phyloP scores from a whole-genome alignment of 2,797 vertebrate genomes.

The Enteromius thamalakanensis region DNA sequence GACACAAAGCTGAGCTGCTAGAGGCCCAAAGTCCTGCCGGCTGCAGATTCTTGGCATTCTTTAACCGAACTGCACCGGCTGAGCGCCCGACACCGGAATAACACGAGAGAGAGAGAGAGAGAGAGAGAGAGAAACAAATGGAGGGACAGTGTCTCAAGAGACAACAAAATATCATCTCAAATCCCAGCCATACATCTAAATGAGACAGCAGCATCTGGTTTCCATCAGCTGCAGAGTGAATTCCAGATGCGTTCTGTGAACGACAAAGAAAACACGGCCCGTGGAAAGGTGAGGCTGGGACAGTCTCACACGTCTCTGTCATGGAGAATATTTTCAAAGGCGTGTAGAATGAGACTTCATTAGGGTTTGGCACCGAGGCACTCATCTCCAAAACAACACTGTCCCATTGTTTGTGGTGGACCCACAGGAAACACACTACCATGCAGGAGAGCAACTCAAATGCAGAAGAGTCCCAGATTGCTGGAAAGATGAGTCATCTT shows the following conservation, averaged over 20 bases:
- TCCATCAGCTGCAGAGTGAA: constrained; percentile 31
- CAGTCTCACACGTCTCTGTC: constrained; percentile 1
- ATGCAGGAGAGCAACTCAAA: background rate
- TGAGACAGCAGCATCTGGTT: constrained; percentile 34
- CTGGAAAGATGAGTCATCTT: background rate
- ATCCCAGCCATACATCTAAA: constrained; percentile 10
- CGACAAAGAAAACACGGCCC: constrained; percentile 8
- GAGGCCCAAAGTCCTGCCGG: constrained; percentile 74
- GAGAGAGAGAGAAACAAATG: background rate
- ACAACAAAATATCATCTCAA: background rate
- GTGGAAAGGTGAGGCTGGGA: constrained; percentile 7
- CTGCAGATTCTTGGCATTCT: constrained; percentile 81
- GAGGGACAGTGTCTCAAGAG: constrained; percentile 1
- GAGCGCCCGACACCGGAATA: constrained; percentile 1
- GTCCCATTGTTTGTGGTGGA: constrained; percentile 24
- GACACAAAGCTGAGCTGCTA: constrained; percentile 71
- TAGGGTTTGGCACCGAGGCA: constrained; percentile 10
- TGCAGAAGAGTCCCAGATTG: background rate
- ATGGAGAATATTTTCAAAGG: background rate
- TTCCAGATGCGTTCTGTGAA: constrained; percentile 48
- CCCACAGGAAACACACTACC: background rate
- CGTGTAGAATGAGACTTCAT: constrained; percentile 37
- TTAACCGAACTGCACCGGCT: constrained; percentile 47
- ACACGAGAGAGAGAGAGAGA: background rate
- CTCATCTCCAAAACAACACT: constrained; percentile 17